Base-by-base conservation (phyloP, 2,797 vertebrate genomes). In the Propithecus deckenii region DNA sequence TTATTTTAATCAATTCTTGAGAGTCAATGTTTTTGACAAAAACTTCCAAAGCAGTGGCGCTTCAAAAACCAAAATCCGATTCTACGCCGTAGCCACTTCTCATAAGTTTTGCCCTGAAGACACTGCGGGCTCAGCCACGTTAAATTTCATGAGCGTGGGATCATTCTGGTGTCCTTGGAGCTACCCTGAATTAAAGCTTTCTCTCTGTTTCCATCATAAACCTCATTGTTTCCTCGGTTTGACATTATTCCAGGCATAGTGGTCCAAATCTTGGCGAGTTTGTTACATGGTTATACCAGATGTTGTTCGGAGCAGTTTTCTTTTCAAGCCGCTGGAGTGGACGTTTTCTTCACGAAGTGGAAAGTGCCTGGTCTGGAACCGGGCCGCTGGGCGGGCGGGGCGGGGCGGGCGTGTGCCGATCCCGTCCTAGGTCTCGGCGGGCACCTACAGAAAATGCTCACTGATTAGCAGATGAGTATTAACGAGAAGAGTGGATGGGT, bases 191-290 rank as follows among this genome's bases (percentile, higher is more conserved):
- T 41, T 25, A 14, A 32, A 25, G 94, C 20, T 6, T 2, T 17
- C 30, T 18, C 55, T 61, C 50, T 18, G 78, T 86, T 72, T 89
- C 86, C 72, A 23, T 46, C n/a, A 32, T 43, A 50, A 86, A 63
- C 76, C 81, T 92, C 89, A 7, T 3, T 83, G 91, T 86, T 83
- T 63, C 63, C 86, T 78, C 30, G 91, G 85, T 72, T 35, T 89
- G 96, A 89, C n/a, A 0, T 1, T 4, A 20, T 17, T 72, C 89
- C 83, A 79, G 78, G 65, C 55, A 0, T 2, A 4, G 9, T 43
- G 88, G 90, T 43, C 71, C 17, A 10, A 5, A 14, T 57, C 71
- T 85, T 41, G 80, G 85, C 46, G 22, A 38, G 55, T 14, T 0
- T 20, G 48, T 55, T 35, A 6, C 4, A 67, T 32, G 5, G 41